phyloP scores from a whole-genome alignment of 1,140 invertebrate genomes.

The Orussus abietinus region DNA sequence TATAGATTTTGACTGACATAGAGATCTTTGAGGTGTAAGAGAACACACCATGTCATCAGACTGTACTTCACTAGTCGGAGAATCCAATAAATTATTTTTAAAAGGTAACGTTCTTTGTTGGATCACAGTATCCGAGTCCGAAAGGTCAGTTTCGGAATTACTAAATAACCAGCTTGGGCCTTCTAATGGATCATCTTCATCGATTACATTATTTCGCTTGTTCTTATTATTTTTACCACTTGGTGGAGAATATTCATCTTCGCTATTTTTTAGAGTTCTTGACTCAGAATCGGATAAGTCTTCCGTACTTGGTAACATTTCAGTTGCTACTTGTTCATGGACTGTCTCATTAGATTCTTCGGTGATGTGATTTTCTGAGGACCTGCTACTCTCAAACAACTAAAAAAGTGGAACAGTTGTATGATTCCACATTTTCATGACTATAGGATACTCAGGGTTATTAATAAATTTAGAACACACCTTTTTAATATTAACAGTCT shows the following conservation, averaged over 20 bases:
- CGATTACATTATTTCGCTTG: not conserved
- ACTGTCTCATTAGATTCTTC: constrained; percentile 3
- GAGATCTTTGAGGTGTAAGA: not conserved
- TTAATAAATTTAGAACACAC: constrained; percentile 20
- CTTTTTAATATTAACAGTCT: constrained; percentile 35
- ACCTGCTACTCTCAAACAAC: not conserved
- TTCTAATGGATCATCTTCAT: constrained; percentile 41
- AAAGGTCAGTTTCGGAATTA: constrained; percentile 11
- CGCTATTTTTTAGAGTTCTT: constrained; percentile 1
- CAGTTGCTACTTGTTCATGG: not conserved
- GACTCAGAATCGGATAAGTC: not conserved
- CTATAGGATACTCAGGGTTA: not conserved
- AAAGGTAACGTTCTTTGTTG: constrained; percentile 3
- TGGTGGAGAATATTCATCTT: not conserved
- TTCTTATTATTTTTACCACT: not conserved
- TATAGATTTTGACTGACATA: constrained; percentile 1
- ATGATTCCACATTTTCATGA: constrained; percentile 8
- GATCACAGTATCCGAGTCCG: not conserved
- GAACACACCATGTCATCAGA: not conserved
- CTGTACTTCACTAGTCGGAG: not conserved
- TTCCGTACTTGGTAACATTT: not conserved
- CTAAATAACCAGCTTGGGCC: constrained; percentile 47
- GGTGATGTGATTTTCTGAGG: not conserved
- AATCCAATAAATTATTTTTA: not conserved
- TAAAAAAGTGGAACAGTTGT: not conserved